A percentile compares a stretch with the other conserved stretches of the same genome.
These are phyloP conservation scores for Microplitis deprimator DNA, from an alignment of 2,888 invertebrate species.

Conservation along the genomic window DNA sequence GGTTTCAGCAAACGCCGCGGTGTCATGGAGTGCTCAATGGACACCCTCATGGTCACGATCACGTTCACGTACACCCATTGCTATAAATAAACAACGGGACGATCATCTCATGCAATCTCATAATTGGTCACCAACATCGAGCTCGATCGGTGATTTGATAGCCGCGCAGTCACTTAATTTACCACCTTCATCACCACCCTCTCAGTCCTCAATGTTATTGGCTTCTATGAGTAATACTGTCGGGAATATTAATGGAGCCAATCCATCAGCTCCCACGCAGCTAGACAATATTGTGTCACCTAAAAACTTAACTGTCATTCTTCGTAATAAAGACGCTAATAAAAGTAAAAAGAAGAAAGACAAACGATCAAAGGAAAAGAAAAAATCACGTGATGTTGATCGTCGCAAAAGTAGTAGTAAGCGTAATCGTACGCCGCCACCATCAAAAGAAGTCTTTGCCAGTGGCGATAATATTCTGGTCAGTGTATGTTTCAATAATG, in stretches of 20 bases:
- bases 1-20: slow-evolving; percentile 57
- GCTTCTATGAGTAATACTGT: background rate
- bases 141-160: slow-evolving; percentile 46
- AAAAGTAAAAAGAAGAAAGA: slow-evolving; percentile 73
- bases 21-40: slow-evolving; percentile 68
- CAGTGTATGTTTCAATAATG: slow-evolving; percentile 90
- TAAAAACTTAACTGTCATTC: slow-evolving; percentile 75
- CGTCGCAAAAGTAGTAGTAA: slow-evolving; percentile 71
- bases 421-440: slow-evolving; percentile 74
- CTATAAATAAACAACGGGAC: slow-evolving; percentile 50
- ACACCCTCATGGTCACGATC: slow-evolving; percentile 77
- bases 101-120: slow-evolving; percentile 47
- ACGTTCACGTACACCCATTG: slow-evolving; percentile 72
- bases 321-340: slow-evolving; percentile 74
- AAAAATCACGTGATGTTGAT: slow-evolving; percentile 69
- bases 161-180: background rate
- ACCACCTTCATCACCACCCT: slow-evolving; percentile 75
- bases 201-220: slow-evolving; percentile 18
- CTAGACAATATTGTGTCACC: slow-evolving; percentile 70
- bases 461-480: slow-evolving; percentile 94
- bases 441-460: slow-evolving; percentile 92
- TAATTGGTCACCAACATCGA: slow-evolving; percentile 77
- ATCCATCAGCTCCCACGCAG: slow-evolving; percentile 16
- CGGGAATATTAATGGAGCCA: slow-evolving; percentile 12
- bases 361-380: slow-evolving; percentile 71